Percentiles rank a stretch among this genome's conserved stretches.
Conservation (phyloP, 2,797 vertebrate genomes). For the Clarias laeviceps region DNA sequence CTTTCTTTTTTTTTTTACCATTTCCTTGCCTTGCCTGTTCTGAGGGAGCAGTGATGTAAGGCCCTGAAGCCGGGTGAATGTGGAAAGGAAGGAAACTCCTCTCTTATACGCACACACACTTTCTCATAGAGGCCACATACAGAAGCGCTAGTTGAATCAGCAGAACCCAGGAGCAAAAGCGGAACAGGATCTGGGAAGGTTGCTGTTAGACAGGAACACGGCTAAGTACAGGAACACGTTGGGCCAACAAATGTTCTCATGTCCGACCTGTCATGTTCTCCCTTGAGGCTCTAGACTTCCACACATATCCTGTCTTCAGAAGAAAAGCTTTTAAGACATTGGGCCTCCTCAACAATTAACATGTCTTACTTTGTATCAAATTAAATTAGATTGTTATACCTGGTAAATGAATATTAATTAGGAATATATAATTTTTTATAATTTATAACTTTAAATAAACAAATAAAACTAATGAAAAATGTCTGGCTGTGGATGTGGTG, state of each 20-base stretch:
- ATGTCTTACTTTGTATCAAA: neutral
- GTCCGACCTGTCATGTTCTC: conserved; percentile 34
- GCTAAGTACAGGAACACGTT: conserved; percentile 19
- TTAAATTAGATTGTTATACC: neutral
- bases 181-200: conserved; percentile 55
- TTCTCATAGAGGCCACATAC: conserved; percentile 11
- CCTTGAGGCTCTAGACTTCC: conserved; percentile 20
- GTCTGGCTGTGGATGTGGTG: neutral
- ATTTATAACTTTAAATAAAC: neutral
- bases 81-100: conserved; percentile 60
- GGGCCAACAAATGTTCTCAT: conserved; percentile 34
- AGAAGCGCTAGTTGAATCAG: conserved; percentile 70
- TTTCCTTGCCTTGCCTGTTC: conserved; percentile 67
- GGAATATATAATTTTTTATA: neutral
- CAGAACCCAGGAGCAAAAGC: conserved; percentile 59
- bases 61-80: conserved; percentile 63
- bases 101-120: conserved; percentile 38
- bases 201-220: conserved; percentile 23
- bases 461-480: neutral
- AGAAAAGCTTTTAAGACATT: neutral
- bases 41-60: conserved; percentile 67
- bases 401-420: neutral
- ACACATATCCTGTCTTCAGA: conserved; percentile 25
- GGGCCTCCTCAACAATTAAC: neutral
- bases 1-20: conserved; percentile 70